These are phyloP conservation scores for Clytia hemisphaerica DNA, from an alignment of 30 jellyfish, hydroid and myxozoan species.

Conservation along the genomic window DNA sequence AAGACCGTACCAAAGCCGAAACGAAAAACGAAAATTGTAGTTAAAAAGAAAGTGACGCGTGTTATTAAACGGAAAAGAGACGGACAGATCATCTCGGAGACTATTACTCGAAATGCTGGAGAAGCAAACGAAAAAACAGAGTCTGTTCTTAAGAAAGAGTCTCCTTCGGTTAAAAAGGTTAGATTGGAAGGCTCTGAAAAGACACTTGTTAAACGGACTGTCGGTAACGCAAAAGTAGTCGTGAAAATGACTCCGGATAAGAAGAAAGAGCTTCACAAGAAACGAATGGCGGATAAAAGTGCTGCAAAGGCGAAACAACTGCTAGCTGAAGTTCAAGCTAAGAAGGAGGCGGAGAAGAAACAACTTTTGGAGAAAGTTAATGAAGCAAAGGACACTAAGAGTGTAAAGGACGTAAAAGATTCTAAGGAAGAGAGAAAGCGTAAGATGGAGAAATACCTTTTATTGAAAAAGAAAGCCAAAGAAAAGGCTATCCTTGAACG, in stretches of 20 bases:
- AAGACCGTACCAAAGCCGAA: too few species aligned
- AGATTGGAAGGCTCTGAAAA: neutral
- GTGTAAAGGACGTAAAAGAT: neutral
- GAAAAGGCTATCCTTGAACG: too few species aligned
- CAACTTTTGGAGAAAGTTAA: neutral
- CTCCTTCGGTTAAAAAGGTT: neutral
- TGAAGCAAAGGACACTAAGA: neutral
- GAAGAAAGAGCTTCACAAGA: too few species aligned
- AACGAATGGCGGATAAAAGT: too few species aligned
- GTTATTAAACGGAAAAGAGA: neutral
- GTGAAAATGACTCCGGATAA: too few species aligned
- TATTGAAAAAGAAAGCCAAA: too few species aligned
- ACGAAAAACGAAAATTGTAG: slow-evolving; percentile 22
- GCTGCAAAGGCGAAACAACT: neutral
- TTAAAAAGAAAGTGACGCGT: slow-evolving; percentile 20
- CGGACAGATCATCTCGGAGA: neutral
- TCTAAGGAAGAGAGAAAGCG: too few species aligned
- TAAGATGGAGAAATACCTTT: too few species aligned
- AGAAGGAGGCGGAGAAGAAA: neutral
- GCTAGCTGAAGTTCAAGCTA: slow-evolving; percentile 1
- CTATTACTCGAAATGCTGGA: neutral
- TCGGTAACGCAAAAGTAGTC: too few species aligned
- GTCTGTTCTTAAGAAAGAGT: neutral
- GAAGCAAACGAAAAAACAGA: neutral
- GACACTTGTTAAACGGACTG: neutral